Evolutionary conservation across 2,797 vertebrate species (phyloP), one percentile per base, ranked within the genome.

Genomic region (Lepus townsendii): DNA sequence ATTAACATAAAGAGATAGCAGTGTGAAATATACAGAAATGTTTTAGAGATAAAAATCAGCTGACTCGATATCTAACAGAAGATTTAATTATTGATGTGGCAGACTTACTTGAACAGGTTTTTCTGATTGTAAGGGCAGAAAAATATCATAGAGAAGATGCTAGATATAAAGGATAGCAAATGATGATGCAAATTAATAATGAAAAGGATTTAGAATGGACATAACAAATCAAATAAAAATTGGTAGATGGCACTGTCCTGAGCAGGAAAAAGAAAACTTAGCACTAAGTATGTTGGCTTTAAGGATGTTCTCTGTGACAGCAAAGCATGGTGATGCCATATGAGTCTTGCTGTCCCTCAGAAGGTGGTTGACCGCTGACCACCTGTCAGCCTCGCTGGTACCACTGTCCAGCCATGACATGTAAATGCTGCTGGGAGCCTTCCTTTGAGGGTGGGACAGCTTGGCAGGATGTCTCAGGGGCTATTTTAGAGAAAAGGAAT

Each of bases 201-300:
- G 24, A 63, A 17, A 47, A 30, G 35, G 83, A 52, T 83, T 77
- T 54, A 88, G 13, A 83, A 17, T 57, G 63, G 72, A 77, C 63
- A 83, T 80, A 27, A 71, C 38, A 83, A 91, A 54, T 32, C 69
- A 83, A 82, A 77, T 91, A 90, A 73, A 94, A 90, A 73, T 72
- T 26, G 14, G 10, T 76, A 62, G 80, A 89, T 16, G 76, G n/a
- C 32, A 69, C 5, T 89, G 73, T 54, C 66, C 57, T 84, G 65
- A 73, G 26, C 11, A 52, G 35, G 27, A 50, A 82, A 83, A 86
- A 82, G 4, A 52, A 63, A 63, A 7, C 16, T 14, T 57, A 63
- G 68, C 7, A 38, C 38, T 47, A 16, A 24, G 17, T 50, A 52
- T 22, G 19, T 13, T 32, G 26, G 2, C 66, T 90, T 83, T 60